A percentile compares a stretch with the other conserved stretches of the same genome.
These are phyloP conservation scores for Branchipolynoe longqiensis DNA, from an alignment of 2,888 invertebrate species.

Conservation along the genomic window DNA sequence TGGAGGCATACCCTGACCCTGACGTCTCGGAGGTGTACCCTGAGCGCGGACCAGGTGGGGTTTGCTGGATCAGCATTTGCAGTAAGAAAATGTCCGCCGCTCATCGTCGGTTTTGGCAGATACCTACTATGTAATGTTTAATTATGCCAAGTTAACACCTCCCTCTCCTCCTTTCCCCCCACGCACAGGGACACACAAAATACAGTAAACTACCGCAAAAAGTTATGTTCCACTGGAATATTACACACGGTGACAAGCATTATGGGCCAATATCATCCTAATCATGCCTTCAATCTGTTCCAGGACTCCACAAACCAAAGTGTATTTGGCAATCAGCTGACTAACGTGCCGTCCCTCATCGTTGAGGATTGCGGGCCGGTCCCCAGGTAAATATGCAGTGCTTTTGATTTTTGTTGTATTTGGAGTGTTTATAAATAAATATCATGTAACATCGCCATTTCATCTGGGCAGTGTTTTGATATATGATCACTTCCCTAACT, in stretches of 20 bases:
- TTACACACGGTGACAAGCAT: not conserved
- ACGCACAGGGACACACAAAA: not conserved
- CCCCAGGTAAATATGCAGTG: constrained; percentile 74
- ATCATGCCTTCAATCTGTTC: constrained; percentile 53
- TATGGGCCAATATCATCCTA: not conserved
- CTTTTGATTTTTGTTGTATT: not conserved
- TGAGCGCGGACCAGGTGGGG: too few relatives aligned
- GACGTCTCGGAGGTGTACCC: too few relatives aligned
- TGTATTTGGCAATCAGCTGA: constrained; percentile 77
- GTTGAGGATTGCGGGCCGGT: constrained; percentile 78
- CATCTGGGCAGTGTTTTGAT: not conserved
- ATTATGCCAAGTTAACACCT: not conserved
- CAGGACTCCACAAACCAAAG: constrained; percentile 69
- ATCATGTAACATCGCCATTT: not conserved
- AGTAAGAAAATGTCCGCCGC: too few relatives aligned
- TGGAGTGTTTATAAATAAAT: not conserved
- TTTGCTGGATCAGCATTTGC: too few relatives aligned
- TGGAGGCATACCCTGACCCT: too few relatives aligned
- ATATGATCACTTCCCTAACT: not conserved
- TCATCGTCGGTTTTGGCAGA: too few relatives aligned
- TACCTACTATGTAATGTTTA: not conserved
- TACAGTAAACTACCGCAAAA: not conserved
- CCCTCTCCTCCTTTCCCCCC: not conserved
- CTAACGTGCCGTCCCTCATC: constrained; percentile 74
- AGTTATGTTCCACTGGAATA: not conserved